Conservation (phyloP, 2,113 vertebrate species). For the Illadopsis cleaveri region DNA sequence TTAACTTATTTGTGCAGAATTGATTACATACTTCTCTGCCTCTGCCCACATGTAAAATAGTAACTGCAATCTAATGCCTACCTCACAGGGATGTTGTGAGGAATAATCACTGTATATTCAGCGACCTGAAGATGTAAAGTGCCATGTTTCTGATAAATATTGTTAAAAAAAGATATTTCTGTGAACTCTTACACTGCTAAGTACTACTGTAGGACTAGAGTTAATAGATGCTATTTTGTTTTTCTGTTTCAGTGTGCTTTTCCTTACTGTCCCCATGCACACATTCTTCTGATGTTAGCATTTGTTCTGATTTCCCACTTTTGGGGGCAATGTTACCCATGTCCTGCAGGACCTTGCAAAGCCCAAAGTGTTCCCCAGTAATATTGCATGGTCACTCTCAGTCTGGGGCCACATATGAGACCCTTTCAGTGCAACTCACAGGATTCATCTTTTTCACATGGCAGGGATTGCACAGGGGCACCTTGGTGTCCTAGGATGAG, state of each 20-base stretch:
- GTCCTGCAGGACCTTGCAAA: not conserved
- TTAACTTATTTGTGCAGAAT: not conserved
- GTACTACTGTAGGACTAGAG: not conserved
- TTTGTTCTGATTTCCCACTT: not conserved
- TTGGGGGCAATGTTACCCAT: fast-evolving
- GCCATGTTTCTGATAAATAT: constrained; percentile 16
- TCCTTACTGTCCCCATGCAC: not conserved
- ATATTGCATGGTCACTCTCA: not conserved
- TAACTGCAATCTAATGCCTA: not conserved
- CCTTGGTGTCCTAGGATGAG: not conserved
- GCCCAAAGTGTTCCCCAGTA: fast-evolving
- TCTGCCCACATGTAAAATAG: not conserved
- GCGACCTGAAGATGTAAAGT: constrained; percentile 28
- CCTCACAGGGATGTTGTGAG: constrained; percentile 51
- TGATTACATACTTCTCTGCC: not conserved
- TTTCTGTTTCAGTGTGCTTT: not conserved
- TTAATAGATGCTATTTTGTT: not conserved
- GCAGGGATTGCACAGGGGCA: not conserved
- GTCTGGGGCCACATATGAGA: not conserved
- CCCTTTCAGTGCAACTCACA: not conserved
- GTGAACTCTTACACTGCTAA: not conserved
- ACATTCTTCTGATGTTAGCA: not conserved
- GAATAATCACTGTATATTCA: constrained; percentile 18
- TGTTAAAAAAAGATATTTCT: constrained; percentile 39
- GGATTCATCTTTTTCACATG: fast-evolving